These are phyloP conservation scores for Oxygymnocypris stewartii DNA, from an alignment of 2,113 vertebrate species.

Conservation along the genomic window DNA sequence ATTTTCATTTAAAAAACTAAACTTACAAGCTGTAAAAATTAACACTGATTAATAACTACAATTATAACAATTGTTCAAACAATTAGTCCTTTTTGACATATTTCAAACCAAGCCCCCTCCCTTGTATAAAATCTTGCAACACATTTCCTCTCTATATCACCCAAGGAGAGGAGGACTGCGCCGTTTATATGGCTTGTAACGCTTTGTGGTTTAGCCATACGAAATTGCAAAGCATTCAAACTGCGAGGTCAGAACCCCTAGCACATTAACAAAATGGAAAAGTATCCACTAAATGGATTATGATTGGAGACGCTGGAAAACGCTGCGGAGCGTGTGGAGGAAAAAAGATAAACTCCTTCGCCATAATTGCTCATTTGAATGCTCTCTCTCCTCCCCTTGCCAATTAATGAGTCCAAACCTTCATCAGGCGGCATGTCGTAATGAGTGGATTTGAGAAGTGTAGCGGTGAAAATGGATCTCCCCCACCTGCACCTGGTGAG, in stretches of 20 bases:
- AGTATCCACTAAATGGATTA: slow-evolving; percentile 43
- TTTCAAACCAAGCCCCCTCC: neutral
- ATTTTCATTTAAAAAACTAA: neutral
- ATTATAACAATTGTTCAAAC: slow-evolving; percentile 6
- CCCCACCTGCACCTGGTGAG: slow-evolving; percentile 67
- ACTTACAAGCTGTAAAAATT: neutral
- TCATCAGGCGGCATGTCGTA: slow-evolving; percentile 64
- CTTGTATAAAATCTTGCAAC: neutral
- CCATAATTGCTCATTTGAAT: slow-evolving; percentile 64
- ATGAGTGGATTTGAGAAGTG: slow-evolving; percentile 67
- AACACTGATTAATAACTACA: neutral
- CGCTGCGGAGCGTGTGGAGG: slow-evolving; percentile 29
- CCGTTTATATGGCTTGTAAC: neutral
- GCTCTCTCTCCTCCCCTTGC: slow-evolving; percentile 50
- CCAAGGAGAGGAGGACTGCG: neutral
- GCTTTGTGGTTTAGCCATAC: slow-evolving; percentile 7
- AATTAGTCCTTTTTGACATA: slow-evolving; percentile 5
- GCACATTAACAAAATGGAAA: slow-evolving; percentile 50
- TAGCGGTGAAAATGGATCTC: slow-evolving; percentile 60
- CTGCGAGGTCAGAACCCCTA: slow-evolving; percentile 42
- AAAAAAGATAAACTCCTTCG: slow-evolving; percentile 57
- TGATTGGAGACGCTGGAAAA: slow-evolving; percentile 54
- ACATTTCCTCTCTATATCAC: slow-evolving; percentile 1
- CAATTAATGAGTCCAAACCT: slow-evolving; percentile 66
- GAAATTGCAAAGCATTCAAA: slow-evolving; percentile 33